Conservation (phyloP, 2,888 invertebrate genomes). For the Troides aeacus region DNA sequence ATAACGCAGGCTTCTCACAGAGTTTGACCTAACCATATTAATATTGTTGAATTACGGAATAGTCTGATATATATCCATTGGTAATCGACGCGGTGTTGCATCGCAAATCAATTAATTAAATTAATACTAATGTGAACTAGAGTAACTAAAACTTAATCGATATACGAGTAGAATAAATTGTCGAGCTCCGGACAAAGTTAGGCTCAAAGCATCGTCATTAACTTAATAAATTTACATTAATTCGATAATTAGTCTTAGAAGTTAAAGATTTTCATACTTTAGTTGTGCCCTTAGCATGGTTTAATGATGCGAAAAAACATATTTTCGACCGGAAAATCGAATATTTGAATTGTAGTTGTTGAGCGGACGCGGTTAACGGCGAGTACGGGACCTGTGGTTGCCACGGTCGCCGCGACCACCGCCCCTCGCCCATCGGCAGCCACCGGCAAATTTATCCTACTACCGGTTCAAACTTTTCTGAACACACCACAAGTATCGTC, state of each 20-base stretch:
- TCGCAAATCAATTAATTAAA: conserved; percentile 21
- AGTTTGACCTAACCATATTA: not conserved
- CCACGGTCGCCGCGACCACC: conserved; percentile 10
- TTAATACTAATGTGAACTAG: conserved; percentile 19
- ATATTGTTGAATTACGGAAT: conserved; percentile 8
- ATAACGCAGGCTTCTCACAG: no score
- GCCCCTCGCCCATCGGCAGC: conserved; percentile 14
- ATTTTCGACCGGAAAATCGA: conserved; percentile 51
- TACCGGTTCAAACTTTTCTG: not conserved
- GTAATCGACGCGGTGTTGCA: conserved; percentile 7
- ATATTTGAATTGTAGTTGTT: conserved; percentile 55
- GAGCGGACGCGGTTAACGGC: conserved; percentile 34
- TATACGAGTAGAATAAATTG: not conserved
- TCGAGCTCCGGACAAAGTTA: not conserved
- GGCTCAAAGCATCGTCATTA: not conserved
- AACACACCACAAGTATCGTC: no score
- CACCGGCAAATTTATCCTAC: not conserved
- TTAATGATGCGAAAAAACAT: conserved; percentile 63
- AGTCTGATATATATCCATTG: conserved; percentile 21
- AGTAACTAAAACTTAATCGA: not conserved
- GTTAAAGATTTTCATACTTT: conserved; percentile 51
- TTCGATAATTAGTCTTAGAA: conserved; percentile 35
- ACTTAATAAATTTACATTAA: conserved; percentile 23
- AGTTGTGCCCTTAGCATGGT: conserved; percentile 52
- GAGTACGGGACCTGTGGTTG: conserved; percentile 25